Base-by-base conservation (phyloP, 2,888 invertebrate species). In the Lasioglossum zephyrum region DNA sequence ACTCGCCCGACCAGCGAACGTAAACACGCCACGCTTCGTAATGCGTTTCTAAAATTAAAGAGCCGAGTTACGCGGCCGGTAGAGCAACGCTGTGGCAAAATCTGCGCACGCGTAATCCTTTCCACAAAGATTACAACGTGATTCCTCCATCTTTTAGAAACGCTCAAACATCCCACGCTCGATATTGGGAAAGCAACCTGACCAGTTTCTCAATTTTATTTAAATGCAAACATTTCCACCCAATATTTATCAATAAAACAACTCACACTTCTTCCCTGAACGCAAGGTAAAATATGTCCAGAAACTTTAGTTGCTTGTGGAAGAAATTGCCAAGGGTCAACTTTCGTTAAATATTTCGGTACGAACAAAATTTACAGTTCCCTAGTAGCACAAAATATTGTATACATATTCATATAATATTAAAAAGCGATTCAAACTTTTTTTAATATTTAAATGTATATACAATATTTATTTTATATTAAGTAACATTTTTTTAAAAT, bases 1-100 rank as follows among this genome's bases (percentile, higher is more conserved):
- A 85, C 78, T n/a, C 75, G 49, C 75, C 75, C 2, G 69, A 16
- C 66, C 18, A 22, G 63, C 78, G 69, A 86, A 57, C 70, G 85
- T 87, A 87, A 88, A 90, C 81, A 87, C 74, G 81, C 69, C 63
- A 47, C 36, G 49, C 79, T 69, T 36, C 74, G 81, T 87, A 86
- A 88, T 86, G 73, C 79, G 89, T 82, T 82, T 87, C 90, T 83
- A 88, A 90, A 90, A 87, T 88, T 86, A 87, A 87, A 83, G 75
- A 85, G 75, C 84, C 77, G 81, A 31, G 26, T 44, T n/a, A 39
- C 57, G 26, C 26, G 26, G 31, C 18, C 26, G 57, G 18, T 60
- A 22, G 53, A n/a, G n/a, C 53, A 0, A n/a, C 53, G 53, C 22
- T 9, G 22, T 9, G 22, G n/a, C 53, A 53, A 74, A 78, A 87